phyloP scores from a whole-genome alignment of 2,797 vertebrate genomes.

The Austrolebias charrua region DNA sequence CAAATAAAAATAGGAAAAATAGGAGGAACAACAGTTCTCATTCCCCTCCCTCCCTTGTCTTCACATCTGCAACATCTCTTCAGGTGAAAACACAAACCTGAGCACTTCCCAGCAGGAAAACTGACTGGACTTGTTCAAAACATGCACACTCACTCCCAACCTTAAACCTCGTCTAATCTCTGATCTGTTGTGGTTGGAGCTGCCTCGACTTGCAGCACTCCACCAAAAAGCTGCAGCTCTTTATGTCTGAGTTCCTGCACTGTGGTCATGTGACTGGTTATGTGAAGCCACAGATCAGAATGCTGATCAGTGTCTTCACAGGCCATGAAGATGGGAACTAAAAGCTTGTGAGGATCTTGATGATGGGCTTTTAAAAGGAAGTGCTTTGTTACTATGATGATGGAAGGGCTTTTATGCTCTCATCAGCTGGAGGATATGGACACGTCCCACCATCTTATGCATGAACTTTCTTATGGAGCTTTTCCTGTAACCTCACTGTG shows the following conservation, averaged over 20 bases:
- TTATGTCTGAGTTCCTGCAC: background rate
- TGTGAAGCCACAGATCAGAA: conserved; percentile 26
- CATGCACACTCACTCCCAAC: background rate
- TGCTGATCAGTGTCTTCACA: conserved; percentile 12
- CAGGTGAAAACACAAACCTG: conserved; percentile 27
- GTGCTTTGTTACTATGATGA: conserved; percentile 31
- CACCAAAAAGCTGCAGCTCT: background rate
- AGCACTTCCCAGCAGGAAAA: background rate
- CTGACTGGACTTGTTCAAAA: background rate
- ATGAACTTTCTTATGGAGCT: conserved; percentile 13
- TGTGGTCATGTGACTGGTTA: conserved; percentile 16
- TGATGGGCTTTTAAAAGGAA: conserved; percentile 70
- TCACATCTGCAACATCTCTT: background rate
- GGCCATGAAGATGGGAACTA: conserved; percentile 58
- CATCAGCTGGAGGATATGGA: conserved; percentile 51
- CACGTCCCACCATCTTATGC: conserved; percentile 6
- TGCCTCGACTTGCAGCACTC: conserved; percentile 3
- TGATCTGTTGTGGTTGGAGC: background rate
- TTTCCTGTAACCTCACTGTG: conserved; percentile 24
- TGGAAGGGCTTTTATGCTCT: conserved; percentile 56
- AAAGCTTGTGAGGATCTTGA: conserved; percentile 50
- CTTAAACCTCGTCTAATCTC: background rate
- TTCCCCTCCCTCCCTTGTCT: background rate
- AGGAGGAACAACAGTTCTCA: background rate
- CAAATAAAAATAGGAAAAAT: background rate